Conservation (phyloP, 2,888 invertebrate genomes). For the Andrena flavipes region DNA sequence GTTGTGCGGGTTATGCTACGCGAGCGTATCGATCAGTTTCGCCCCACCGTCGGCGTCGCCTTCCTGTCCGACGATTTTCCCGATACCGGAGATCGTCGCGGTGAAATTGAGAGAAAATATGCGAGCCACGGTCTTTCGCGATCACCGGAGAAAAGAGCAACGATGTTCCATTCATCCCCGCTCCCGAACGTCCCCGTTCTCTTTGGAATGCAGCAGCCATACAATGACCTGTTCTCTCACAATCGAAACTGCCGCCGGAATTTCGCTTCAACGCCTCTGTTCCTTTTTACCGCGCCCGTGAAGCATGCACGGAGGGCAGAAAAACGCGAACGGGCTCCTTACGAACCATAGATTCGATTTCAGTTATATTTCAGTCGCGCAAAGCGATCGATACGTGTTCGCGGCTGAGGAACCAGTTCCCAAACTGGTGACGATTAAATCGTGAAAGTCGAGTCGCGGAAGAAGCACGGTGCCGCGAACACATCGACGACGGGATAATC, state of each 20-base stretch:
- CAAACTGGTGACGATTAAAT: slow-evolving; percentile 54
- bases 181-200: not conserved
- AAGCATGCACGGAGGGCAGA: not conserved
- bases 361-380: not conserved
- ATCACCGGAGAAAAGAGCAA: slow-evolving; percentile 6
- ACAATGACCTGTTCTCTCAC: not conserved
- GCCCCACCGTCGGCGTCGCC: slow-evolving; percentile 18
- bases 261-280: not conserved
- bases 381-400: not conserved
- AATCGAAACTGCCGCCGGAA: not conserved
- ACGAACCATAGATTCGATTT: not conserved
- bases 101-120: slow-evolving; percentile 46
- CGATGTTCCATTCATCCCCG: not conserved
- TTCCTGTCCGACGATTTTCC: slow-evolving; percentile 43
- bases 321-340: not conserved
- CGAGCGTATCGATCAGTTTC: slow-evolving; percentile 51
- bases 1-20: slow-evolving; percentile 39
- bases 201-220: not conserved
- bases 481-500: slow-evolving; percentile 70
- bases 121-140: slow-evolving; percentile 26
- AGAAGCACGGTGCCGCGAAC: slow-evolving; percentile 63
- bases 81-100: slow-evolving; percentile 53
- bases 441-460: slow-evolving; percentile 66
- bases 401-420: too few relatives aligned
- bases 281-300: slow-evolving; percentile 2